These are phyloP conservation scores for Spisula subtruncata DNA, from an alignment of 2,888 invertebrate genomes.

Conservation along the genomic window DNA sequence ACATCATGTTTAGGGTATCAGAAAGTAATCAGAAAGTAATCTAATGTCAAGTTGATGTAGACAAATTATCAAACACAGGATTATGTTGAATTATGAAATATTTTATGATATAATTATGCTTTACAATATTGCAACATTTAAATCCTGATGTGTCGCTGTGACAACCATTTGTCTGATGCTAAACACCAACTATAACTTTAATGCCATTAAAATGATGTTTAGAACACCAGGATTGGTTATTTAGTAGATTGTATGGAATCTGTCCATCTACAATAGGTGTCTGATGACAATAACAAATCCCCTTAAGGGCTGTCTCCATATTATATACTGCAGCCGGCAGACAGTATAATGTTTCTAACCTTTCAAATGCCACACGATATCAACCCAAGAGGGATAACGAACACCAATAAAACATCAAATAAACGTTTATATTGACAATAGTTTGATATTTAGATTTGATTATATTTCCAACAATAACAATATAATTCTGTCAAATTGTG, in stretches of 20 bases:
- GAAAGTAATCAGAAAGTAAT: too few relatives aligned
- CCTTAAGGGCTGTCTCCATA: not conserved
- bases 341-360: not conserved
- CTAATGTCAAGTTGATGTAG: too few relatives aligned
- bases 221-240: too few relatives aligned
- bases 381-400: not conserved
- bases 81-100: too few relatives aligned
- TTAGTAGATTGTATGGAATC: too few relatives aligned
- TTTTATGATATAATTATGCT: not conserved
- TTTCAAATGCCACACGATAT: slow-evolving; percentile 13
- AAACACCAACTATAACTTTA: too few relatives aligned
- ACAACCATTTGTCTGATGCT: too few relatives aligned
- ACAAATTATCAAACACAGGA: too few relatives aligned
- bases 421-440: slow-evolving; percentile 1
- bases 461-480: not conserved
- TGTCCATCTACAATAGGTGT: not conserved
- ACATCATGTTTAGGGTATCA: too few relatives aligned
- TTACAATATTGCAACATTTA: not conserved
- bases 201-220: too few relatives aligned
- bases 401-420: slow-evolving; percentile 9
- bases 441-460: slow-evolving; percentile 7
- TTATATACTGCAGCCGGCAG: not conserved
- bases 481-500: not conserved
- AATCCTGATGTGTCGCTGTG: too few relatives aligned
- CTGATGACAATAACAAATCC: not conserved